phyloP scores from a whole-genome alignment of 2,888 invertebrate genomes.

The Drosophila meridionalis region DNA sequence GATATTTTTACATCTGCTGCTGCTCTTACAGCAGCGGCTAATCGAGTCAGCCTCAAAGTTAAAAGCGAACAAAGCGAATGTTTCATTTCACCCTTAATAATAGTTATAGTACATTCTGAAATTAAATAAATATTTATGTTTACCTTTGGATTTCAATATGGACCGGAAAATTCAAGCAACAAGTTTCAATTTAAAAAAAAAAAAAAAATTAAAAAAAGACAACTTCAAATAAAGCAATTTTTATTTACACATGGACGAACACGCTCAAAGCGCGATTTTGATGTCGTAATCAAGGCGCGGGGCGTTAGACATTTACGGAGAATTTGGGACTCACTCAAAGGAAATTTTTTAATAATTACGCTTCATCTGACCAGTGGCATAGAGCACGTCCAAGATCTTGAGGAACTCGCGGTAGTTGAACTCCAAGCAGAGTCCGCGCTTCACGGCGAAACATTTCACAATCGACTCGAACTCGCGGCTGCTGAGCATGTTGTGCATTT shows the following conservation, averaged over 20 bases:
- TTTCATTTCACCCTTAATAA: constrained; percentile 47
- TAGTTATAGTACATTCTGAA: constrained; percentile 44
- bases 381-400: constrained; percentile 88
- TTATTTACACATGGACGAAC: constrained; percentile 23
- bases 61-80: constrained; percentile 34
- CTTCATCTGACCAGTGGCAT: constrained; percentile 86
- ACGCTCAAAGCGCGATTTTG: constrained; percentile 12
- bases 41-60: constrained; percentile 33
- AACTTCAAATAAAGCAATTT: constrained; percentile 5
- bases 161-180: constrained; percentile 22
- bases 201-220: constrained; percentile 18
- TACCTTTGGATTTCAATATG: constrained; percentile 18
- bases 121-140: constrained; percentile 36
- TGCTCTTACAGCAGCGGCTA: constrained; percentile 14
- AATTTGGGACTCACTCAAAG: constrained; percentile 33
- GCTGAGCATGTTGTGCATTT: constrained; percentile 88
- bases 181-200: constrained; percentile 52
- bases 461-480: constrained; percentile 89
- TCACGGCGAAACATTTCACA: constrained; percentile 90
- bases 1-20: constrained; percentile 30
- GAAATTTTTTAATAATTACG: constrained; percentile 72
- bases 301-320: constrained; percentile 14
- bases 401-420: constrained; percentile 90
- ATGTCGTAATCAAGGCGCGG: background rate
- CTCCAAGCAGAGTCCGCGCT: constrained; percentile 87